Conservation (phyloP, 2,888 invertebrate species). For the Drosophila multiciliata region DNA sequence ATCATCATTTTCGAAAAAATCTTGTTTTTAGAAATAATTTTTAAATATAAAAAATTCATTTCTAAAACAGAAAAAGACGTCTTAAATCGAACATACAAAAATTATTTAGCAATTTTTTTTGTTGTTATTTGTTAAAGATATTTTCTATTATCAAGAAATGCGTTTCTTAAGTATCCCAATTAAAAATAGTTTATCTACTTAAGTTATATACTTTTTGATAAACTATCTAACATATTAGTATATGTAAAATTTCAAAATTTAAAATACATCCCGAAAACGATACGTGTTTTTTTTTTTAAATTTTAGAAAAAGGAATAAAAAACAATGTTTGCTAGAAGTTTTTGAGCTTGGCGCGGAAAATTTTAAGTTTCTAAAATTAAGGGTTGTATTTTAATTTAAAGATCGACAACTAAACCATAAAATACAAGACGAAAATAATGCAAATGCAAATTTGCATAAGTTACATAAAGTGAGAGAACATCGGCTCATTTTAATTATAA, state of each 20-base stretch:
- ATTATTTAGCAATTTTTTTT: not conserved
- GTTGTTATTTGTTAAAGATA: not conserved
- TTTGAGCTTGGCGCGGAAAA: not conserved
- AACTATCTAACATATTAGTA: not conserved
- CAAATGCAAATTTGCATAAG: not conserved
- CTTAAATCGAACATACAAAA: not conserved
- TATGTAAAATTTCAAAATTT: not conserved
- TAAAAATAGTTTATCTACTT: no score
- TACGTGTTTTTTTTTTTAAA: not conserved
- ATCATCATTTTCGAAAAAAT: no score
- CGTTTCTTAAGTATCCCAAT: not conserved
- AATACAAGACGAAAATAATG: not conserved
- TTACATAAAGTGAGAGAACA: not conserved
- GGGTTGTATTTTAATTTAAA: not conserved
- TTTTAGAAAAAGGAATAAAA: not conserved
- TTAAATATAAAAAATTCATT: not conserved
- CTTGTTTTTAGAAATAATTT: not conserved
- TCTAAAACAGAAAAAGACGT: not conserved
- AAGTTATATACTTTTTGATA: not conserved
- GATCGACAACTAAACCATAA: not conserved
- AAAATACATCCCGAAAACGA: not conserved
- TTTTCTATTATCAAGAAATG: not conserved
- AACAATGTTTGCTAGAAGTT: fast-evolving
- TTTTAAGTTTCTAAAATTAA: not conserved
- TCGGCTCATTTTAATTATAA: not conserved